phyloP scores from a whole-genome alignment of 2,797 vertebrate genomes.

The Gallinago solitaria region DNA sequence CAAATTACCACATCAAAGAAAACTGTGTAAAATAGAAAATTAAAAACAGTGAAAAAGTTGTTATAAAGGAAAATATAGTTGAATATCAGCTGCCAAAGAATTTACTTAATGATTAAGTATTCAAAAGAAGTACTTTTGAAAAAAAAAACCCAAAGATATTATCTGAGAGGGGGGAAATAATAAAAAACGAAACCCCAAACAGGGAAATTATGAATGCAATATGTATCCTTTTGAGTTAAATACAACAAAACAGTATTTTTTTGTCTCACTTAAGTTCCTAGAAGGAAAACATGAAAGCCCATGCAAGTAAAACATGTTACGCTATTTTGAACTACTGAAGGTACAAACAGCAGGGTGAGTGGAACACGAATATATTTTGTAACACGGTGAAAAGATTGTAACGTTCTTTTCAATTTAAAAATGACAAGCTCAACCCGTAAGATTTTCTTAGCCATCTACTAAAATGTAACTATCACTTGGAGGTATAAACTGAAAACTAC shows the following conservation, averaged over 20 bases:
- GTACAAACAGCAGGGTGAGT: neutral
- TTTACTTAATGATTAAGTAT: neutral
- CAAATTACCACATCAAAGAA: neutral
- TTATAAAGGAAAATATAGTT: neutral
- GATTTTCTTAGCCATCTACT: neutral
- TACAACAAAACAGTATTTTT: neutral
- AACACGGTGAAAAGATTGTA: neutral
- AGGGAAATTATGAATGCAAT: neutral
- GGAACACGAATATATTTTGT: neutral
- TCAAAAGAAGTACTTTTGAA: neutral
- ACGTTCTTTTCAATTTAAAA: neutral
- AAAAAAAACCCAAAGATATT: neutral
- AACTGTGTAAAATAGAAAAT: neutral
- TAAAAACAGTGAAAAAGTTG: neutral
- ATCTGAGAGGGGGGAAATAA: neutral
- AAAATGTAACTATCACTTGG: neutral
- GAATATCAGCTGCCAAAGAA: neutral
- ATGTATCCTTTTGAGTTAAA: neutral
- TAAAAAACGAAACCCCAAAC: neutral
- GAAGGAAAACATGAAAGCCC: neutral
- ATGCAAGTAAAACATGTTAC: neutral
- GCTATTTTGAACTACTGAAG: neutral
- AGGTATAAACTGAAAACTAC: neutral
- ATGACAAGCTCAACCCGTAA: rapidly evolving
- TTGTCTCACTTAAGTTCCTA: neutral